phyloP scores from a whole-genome alignment of 2,888 invertebrate species.

The Hipparchia semele region DNA sequence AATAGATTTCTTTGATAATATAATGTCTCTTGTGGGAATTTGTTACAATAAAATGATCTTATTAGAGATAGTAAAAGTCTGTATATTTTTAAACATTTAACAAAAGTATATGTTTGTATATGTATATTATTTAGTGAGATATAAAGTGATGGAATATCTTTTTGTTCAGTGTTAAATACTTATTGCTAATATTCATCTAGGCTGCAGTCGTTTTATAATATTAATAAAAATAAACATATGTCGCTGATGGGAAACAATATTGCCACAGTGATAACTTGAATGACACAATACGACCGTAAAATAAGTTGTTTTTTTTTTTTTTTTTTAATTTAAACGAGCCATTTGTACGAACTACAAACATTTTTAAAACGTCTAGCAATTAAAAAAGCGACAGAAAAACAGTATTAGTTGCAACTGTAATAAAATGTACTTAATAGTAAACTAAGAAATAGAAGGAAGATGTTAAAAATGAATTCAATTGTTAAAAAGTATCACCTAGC shows the following conservation, averaged over 20 bases:
- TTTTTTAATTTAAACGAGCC: constrained; percentile 14
- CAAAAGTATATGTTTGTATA: constrained; percentile 47
- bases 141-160: constrained; percentile 47
- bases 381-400: constrained; percentile 9
- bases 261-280: constrained; percentile 14
- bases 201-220: constrained; percentile 43
- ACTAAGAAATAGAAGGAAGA: constrained; percentile 45
- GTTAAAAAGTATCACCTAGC: constrained; percentile 49
- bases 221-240: constrained; percentile 29
- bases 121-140: constrained; percentile 45
- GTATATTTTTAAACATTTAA: constrained; percentile 49
- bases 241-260: constrained; percentile 46
- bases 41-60: constrained; percentile 46
- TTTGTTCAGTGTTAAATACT: constrained; percentile 43
- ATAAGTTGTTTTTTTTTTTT: constrained; percentile 4
- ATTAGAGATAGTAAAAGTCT: constrained; percentile 49
- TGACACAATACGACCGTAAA: constrained; percentile 32
- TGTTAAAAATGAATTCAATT: constrained; percentile 15
- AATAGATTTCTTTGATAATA: constrained; percentile 35
- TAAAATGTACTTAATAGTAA: constrained; percentile 16
- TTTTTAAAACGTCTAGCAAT: constrained; percentile 20
- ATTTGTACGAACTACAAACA: constrained; percentile 6
- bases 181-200: constrained; percentile 45
- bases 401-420: constrained; percentile 9
- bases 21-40: constrained; percentile 45